Evolutionary conservation across 2,113 vertebrate species (phyloP).

Genomic region (Numida meleagris): DNA sequence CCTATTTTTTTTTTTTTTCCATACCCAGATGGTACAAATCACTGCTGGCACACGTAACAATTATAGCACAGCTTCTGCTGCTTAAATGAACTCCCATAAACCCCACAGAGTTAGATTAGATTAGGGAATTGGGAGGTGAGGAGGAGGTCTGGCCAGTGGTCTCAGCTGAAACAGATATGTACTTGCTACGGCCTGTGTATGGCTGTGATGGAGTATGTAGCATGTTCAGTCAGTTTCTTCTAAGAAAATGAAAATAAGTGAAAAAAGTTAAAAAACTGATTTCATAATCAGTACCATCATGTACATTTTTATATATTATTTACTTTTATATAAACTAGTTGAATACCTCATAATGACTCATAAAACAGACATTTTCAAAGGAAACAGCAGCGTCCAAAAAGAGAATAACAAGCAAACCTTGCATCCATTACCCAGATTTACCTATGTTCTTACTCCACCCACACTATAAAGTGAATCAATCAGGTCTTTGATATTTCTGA

Average conservation of each 20-base stretch:
- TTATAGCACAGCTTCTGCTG: slow-evolving; percentile 76
- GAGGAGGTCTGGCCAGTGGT: slow-evolving; percentile 72
- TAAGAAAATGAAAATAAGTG: neutral
- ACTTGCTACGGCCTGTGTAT: slow-evolving; percentile 26
- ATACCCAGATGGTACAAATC: slow-evolving; percentile 77
- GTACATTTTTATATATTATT: neutral
- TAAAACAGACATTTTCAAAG: neutral
- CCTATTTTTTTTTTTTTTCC: slow-evolving; percentile 55
- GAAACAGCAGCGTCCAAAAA: neutral
- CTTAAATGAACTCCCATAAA: slow-evolving; percentile 77
- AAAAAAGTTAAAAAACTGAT: neutral
- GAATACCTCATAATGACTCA: neutral
- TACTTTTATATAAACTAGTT: neutral
- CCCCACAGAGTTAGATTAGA: slow-evolving; percentile 81
- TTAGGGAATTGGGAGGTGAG: slow-evolving; percentile 84
- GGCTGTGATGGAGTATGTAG: slow-evolving; percentile 15
- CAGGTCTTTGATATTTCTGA: neutral
- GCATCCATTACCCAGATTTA: neutral
- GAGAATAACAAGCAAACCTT: neutral
- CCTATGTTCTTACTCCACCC: neutral
- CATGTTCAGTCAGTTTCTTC: neutral
- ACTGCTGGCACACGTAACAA: slow-evolving; percentile 75
- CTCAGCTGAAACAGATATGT: slow-evolving; percentile 53
- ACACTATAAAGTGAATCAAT: neutral
- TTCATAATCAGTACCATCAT: neutral